phyloP scores from a whole-genome alignment of 2,797 vertebrate species.

The Ceyx erithaca region DNA sequence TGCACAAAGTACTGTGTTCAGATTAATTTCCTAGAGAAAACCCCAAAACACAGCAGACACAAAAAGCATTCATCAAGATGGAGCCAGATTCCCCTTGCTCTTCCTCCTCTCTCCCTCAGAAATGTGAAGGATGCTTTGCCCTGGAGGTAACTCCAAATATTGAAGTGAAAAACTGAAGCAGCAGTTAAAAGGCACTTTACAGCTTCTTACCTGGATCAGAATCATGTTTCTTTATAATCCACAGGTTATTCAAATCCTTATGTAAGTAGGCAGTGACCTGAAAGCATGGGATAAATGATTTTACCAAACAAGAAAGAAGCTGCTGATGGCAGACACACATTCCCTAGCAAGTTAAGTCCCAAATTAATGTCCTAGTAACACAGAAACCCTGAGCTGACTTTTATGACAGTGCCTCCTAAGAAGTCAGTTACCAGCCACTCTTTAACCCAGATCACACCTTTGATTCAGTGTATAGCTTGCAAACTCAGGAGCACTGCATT shows the following conservation, averaged over 20 bases:
- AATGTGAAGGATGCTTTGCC: neutral
- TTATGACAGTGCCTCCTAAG: neutral
- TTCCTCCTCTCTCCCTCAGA: neutral
- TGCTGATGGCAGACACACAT: neutral
- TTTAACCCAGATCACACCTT: neutral
- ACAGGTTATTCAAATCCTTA: conserved; percentile 96
- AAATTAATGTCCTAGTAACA: neutral
- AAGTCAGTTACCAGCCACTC: neutral
- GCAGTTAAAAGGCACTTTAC: neutral
- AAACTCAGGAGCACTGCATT: neutral
- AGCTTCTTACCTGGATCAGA: conserved; percentile 81
- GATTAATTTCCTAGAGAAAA: neutral
- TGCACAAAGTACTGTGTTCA: neutral
- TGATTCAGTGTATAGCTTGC: rapidly evolving
- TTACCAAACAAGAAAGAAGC: neutral
- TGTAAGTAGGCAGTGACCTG: conserved; percentile 95
- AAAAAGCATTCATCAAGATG: neutral
- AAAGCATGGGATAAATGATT: conserved; percentile 20
- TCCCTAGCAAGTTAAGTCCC: neutral
- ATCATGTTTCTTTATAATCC: conserved; percentile 89
- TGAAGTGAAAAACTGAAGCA: neutral
- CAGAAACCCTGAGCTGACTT: neutral
- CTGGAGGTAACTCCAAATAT: neutral
- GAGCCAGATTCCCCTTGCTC: neutral
- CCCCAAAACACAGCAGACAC: neutral